Conservation (phyloP, 2,797 vertebrate genomes). For the Uromys caudimaculatus region DNA sequence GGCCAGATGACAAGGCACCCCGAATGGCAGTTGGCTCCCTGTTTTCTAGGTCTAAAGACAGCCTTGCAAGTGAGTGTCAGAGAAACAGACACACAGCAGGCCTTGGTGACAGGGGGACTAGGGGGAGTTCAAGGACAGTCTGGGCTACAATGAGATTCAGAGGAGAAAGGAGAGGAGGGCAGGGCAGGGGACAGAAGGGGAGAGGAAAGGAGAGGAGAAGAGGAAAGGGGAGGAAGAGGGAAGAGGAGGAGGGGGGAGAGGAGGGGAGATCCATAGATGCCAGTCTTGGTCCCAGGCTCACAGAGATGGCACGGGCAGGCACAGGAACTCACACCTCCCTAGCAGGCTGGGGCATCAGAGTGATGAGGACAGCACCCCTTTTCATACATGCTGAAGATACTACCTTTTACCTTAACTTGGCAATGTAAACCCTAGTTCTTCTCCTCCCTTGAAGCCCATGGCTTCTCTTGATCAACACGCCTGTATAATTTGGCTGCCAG, state of each 20-base stretch:
- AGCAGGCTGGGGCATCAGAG: accelerated
- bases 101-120: too few species aligned
- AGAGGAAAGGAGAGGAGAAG: background rate
- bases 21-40: background rate
- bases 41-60: background rate
- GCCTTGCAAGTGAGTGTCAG: background rate
- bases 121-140: background rate
- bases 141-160: background rate
- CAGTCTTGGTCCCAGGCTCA: background rate
- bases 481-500: background rate
- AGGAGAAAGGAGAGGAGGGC: background rate
- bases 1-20: background rate
- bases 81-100: background rate
- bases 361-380: background rate
- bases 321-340: too few species aligned
- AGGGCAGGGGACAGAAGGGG: background rate
- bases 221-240: accelerated
- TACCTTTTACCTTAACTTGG: background rate
- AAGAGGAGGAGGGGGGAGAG: too few species aligned
- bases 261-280: background rate
- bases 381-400: background rate
- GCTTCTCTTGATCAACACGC: background rate
- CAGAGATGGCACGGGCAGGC: background rate
- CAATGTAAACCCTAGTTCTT: background rate
- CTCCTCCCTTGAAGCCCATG: background rate